Evolutionary conservation across 2,797 vertebrate genomes (phyloP), one percentile per base, ranked within the genome.

Genomic region (Karalla daura): DNA sequence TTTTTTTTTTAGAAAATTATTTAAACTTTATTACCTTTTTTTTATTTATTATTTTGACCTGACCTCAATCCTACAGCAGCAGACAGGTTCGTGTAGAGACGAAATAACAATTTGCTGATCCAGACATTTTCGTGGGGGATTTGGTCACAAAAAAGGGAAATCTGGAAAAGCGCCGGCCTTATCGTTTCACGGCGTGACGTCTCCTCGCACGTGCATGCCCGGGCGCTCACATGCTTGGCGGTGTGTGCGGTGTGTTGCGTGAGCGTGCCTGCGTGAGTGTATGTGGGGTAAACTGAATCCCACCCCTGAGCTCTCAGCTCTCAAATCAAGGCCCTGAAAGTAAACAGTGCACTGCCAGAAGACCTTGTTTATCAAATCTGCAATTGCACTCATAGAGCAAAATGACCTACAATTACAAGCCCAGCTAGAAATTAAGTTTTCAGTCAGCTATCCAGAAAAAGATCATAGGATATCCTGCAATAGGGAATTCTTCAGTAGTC

Each of bases 331-430:
- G 92, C 88, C 88, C 92, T 92, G 92, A 94, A 92, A 92, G 92
- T 92, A 95, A 96, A 94, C 94, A 94, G 51, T 88, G 91, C 72
- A 61, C 73, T 92, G 83, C 92, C 93, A 92, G 89, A 87, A 75
- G 85, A 90, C 84, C 87, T 91, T 87, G 92, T 89, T 91, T 92
- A 93, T 91, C 68, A 86, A 93, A 94, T 91, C 94, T 93, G 81
- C 94, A 81, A 95, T 94, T 93, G 93, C 93, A 94, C 93, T 96
- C 94, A 95, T 92, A 92, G 93, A 85, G 93, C 93, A 91, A 96
- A 96, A 96, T 95, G 92, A 93, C 94, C 95, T 94, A 94, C 94
- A 96, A 96, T 96, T 96, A 96, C 94, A 94, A 93, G 92, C 90
- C 91, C 94, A 94, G 92, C 93, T 95, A 95, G 92, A 93, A 93